These are phyloP conservation scores for Macrotis lagotis DNA, from an alignment of 2,113 vertebrate genomes.

Conservation along the genomic window DNA sequence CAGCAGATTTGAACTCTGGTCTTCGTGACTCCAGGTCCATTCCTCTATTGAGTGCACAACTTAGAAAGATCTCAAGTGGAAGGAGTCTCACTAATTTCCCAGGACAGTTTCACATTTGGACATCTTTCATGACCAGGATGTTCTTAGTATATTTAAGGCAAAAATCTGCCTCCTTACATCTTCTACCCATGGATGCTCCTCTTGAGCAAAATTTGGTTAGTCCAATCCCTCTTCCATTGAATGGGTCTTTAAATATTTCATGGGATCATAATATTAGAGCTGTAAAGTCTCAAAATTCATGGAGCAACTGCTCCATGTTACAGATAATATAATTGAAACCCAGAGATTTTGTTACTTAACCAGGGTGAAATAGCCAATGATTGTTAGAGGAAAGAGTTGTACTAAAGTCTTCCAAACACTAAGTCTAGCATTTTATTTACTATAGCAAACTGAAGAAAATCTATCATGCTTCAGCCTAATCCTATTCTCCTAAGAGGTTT, in stretches of 20 bases:
- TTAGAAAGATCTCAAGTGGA: not conserved
- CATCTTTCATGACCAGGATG: not conserved
- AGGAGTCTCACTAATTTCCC: not conserved
- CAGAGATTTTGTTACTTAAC: not conserved
- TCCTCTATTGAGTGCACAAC: not conserved
- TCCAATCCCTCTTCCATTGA: not conserved
- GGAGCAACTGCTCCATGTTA: not conserved
- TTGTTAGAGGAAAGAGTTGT: not conserved
- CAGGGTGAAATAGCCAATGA: not conserved
- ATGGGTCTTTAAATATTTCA: not conserved
- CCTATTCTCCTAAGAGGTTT: not conserved
- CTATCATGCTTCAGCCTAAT: not conserved
- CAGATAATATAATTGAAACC: not conserved
- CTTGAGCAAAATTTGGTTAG: not conserved
- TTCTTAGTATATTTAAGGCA: not conserved
- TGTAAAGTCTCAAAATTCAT: not conserved
- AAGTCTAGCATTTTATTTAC: not conserved
- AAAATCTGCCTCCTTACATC: not conserved
- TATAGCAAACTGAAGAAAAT: not conserved
- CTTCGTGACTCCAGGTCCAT: not conserved
- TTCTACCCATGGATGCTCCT: not conserved
- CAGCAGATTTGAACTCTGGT: not conserved
- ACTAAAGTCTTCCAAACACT: not conserved
- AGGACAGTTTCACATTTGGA: not conserved
- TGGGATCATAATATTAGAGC: not conserved